Evolutionary conservation across 2,797 vertebrate species (phyloP).

Genomic region (Ctenopoma multispine): DNA sequence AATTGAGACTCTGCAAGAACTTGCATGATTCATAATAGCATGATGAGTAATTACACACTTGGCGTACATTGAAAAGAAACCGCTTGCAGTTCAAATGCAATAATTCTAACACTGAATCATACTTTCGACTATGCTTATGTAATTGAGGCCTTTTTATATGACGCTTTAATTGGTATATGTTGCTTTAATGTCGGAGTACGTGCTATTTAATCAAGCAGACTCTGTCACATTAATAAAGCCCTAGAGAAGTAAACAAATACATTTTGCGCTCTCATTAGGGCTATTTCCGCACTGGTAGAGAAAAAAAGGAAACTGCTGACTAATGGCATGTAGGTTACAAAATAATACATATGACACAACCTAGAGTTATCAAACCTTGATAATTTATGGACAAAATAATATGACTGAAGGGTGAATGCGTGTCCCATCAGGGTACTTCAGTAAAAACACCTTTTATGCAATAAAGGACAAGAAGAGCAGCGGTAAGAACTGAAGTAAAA

Average conservation of each 20-base stretch:
- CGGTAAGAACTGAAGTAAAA: constrained; percentile 4
- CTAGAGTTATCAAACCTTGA: constrained; percentile 67
- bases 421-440: constrained; percentile 30
- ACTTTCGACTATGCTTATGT: constrained; percentile 33
- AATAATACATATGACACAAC: constrained; percentile 85
- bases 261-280: constrained; percentile 81
- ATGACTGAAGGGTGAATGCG: constrained; percentile 44
- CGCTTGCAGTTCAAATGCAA: constrained; percentile 8
- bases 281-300: constrained; percentile 77
- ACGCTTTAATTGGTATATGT: constrained; percentile 41
- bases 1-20: not conserved
- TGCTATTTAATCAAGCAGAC: constrained; percentile 72
- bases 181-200: constrained; percentile 62
- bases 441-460: constrained; percentile 39
- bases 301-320: constrained; percentile 82
- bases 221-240: constrained; percentile 69
- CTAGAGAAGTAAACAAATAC: constrained; percentile 81
- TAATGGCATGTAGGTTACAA: constrained; percentile 85
- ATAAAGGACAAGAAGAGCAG: constrained; percentile 14
- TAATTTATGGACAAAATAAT: constrained; percentile 61
- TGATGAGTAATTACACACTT: constrained; percentile 2
- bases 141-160: constrained; percentile 32
- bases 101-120: constrained; percentile 11
- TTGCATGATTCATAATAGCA: not conserved
- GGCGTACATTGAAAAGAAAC: not conserved